A percentile compares a stretch with the other conserved stretches of the same genome.
phyloP scores from a whole-genome alignment of 1,140 invertebrate genomes.

The Formica exsecta region DNA sequence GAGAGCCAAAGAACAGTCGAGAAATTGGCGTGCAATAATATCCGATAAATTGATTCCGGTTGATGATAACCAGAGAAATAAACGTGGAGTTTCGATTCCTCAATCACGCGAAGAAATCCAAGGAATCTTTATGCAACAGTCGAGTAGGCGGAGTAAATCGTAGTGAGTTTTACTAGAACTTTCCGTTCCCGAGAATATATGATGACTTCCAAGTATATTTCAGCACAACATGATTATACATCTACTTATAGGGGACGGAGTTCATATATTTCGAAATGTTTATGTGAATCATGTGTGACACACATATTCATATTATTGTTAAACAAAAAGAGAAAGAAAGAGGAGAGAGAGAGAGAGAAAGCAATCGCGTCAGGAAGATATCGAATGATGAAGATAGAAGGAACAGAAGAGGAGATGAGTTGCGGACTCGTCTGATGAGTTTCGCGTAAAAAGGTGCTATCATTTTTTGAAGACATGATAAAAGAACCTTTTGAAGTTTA shows the following conservation, averaged over 20 bases:
- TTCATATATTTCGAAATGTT: conserved; percentile 22
- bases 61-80: not conserved
- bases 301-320: conserved; percentile 54
- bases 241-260: conserved; percentile 4
- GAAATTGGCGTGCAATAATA: conserved; percentile 66
- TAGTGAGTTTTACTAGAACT: conserved; percentile 38
- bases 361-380: not conserved
- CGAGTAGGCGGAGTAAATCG: not conserved
- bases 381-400: not conserved
- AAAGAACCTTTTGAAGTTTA: conserved; percentile 39
- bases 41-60: conserved; percentile 34
- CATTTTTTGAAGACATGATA: conserved; percentile 10
- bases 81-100: conserved; percentile 31
- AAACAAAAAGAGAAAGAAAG: conserved; percentile 26
- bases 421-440: conserved; percentile 53
- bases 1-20: not conserved
- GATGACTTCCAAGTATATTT: conserved; percentile 65
- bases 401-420: not conserved
- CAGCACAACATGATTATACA: conserved; percentile 56
- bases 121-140: conserved; percentile 20
- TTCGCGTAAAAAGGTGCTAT: conserved; percentile 28
- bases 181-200: conserved; percentile 3
- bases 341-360: not conserved
- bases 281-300: conserved; percentile 53
- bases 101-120: not conserved